Base-by-base conservation (phyloP, 2,888 invertebrate species). In the Thymelicus acteon region DNA sequence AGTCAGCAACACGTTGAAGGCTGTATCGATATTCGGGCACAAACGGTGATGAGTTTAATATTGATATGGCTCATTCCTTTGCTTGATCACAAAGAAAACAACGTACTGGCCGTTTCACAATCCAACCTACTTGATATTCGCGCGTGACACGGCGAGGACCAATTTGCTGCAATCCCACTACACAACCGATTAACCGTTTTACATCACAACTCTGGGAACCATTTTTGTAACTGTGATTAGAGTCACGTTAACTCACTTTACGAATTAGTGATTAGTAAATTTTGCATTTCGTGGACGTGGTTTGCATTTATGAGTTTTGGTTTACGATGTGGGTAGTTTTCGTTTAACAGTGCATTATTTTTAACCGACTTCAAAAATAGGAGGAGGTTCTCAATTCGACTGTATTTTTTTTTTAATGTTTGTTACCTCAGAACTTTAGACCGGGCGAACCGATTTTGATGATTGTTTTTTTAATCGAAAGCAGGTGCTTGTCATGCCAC, bases 191-290 rank as follows among this genome's bases (percentile, higher is more conserved):
- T 91, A 89, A 85, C 82, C 85, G 85, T 87, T 91, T 91, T 92
- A 90, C 90, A 91, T 91, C 86, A 87, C 90, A 88, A 91, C 88
- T 88, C 89, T 92, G 92, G 91, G 92, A 92, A 92, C 85, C 76
- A 77, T 72, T 89, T 90, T 91, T 90, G 69, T 63, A 64, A 64
- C 62, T 63, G 63, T 64, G 69, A 58, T 69, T 69, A 69, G 63
- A 69, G 69, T 69, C 69, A 69, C 69, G 69, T 69, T 69, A 69
- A 69, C 40, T 63, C 69, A 48, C 58, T 63, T 64, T 64, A 24
- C 19, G 58, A 69, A 69, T 63, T 69, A 69, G 61, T 40, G 60
- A 54, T 67, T n/a, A 24, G 58, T 58, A 48, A 6, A 44, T 31
- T 58, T 66, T 66, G 47, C 57, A 66, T 66, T 58, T 61, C n/a